Evolutionary conservation across 2,797 vertebrate species (phyloP).

Genomic region (Austrolebias charrua): DNA sequence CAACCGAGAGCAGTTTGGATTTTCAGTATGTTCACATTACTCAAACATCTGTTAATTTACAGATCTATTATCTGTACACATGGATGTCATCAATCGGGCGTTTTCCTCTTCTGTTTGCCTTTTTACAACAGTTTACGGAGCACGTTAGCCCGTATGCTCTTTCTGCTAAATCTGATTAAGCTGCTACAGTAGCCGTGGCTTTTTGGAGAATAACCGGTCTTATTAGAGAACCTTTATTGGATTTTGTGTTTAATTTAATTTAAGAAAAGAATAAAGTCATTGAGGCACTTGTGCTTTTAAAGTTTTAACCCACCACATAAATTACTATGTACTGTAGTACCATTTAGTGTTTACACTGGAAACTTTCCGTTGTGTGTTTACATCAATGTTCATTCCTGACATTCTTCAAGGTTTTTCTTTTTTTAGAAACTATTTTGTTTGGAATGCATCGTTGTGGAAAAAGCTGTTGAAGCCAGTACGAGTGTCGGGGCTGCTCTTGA

Average conservation of each 20-base stretch:
- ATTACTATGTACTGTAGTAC: background rate
- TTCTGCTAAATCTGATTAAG: slow-evolving; percentile 50
- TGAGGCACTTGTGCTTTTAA: background rate
- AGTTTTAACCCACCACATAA: background rate
- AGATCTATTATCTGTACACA: background rate
- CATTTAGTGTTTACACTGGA: background rate
- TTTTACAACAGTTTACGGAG: slow-evolving; percentile 33
- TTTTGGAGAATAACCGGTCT: slow-evolving; percentile 16
- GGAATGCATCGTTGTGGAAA: no score
- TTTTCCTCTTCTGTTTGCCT: slow-evolving; percentile 14
- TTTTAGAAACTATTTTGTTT: no score
- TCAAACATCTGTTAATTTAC: background rate
- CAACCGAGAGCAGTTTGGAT: slow-evolving; percentile 1
- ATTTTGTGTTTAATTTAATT: slow-evolving; percentile 48
- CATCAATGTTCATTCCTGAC: background rate
- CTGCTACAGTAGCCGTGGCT: slow-evolving; percentile 49
- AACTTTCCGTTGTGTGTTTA: background rate
- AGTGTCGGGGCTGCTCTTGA: background rate
- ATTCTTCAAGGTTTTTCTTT: no score
- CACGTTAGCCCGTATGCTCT: slow-evolving; percentile 6
- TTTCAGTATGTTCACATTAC: background rate
- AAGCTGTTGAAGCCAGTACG: no score
- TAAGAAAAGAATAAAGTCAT: slow-evolving; percentile 21
- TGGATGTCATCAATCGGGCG: background rate
- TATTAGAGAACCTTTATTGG: slow-evolving; percentile 39